A percentile compares a stretch with the other conserved stretches of the same genome.
These are phyloP conservation scores for Drosophila eugracilis DNA, from an alignment of 1,140 invertebrate species.

Conservation along the genomic window DNA sequence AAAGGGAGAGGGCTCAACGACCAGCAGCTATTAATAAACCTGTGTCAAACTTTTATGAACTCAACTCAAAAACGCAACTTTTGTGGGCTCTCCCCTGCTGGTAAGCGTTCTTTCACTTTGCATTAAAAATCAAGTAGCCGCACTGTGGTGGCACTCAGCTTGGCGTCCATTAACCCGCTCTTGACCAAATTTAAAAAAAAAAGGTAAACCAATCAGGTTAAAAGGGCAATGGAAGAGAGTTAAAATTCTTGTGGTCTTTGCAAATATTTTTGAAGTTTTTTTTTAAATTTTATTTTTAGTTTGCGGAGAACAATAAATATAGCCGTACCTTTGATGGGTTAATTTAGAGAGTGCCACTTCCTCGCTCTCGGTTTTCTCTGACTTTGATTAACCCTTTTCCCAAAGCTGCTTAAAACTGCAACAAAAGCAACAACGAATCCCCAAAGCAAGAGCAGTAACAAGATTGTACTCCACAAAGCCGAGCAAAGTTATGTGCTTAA, in stretches of 20 bases:
- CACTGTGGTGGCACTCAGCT: constrained; percentile 30
- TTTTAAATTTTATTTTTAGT: no score
- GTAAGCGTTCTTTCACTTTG: constrained; percentile 31
- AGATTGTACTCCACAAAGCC: constrained; percentile 44
- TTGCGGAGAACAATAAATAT: constrained; percentile 14
- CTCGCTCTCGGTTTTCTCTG: constrained; percentile 2
- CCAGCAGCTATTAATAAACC: constrained; percentile 76
- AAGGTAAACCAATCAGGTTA: constrained; percentile 1
- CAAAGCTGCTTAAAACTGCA: constrained; percentile 76
- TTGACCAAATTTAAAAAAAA: constrained; percentile 21
- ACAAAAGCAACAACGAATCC: constrained; percentile 38
- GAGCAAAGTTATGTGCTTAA: constrained; percentile 67
- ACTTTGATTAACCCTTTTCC: constrained; percentile 71
- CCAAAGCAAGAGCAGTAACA: constrained; percentile 59
- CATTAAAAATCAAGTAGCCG: constrained; percentile 58
- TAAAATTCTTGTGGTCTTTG: constrained; percentile 10
- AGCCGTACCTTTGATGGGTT: constrained; percentile 26
- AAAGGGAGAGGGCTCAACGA: constrained; percentile 41
- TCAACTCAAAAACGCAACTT: constrained; percentile 54
- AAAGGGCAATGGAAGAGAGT: neutral
- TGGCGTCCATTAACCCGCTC: constrained; percentile 38
- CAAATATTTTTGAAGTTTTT: constrained; percentile 19
- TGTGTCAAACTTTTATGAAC: constrained; percentile 76
- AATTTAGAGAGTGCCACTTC: constrained; percentile 41
- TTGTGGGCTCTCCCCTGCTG: constrained; percentile 30